A percentile compares a stretch with the other conserved stretches of the same genome.
Conservation (phyloP, 2,113 vertebrate genomes). For the Sisor rabdophorus region DNA sequence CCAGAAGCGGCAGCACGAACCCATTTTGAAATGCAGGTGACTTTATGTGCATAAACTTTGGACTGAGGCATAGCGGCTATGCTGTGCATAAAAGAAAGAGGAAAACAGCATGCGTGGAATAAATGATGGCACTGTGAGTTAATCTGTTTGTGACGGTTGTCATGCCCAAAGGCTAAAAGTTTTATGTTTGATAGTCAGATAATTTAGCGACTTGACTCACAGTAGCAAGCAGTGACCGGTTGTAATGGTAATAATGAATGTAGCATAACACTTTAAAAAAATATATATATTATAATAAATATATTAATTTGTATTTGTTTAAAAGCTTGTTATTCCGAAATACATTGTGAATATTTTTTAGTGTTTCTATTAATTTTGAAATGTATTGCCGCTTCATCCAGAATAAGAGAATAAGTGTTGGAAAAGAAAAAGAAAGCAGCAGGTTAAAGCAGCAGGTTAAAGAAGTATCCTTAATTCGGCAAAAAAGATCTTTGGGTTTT, state of each 20-base stretch:
- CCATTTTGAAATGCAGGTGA: neutral
- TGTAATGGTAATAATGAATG: neutral
- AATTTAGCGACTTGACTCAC: neutral
- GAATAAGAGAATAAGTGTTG: neutral
- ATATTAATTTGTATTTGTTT: no score
- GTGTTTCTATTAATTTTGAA: no score
- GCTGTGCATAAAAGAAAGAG: neutral
- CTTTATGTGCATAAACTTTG: neutral
- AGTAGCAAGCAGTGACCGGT: neutral
- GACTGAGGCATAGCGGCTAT: neutral
- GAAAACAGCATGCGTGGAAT: neutral
- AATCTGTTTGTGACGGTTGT: neutral
- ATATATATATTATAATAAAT: no score
- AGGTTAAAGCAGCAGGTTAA: neutral
- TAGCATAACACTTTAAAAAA: neutral
- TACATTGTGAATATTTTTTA: no score
- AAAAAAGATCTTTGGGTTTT: neutral
- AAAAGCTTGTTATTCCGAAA: no score
- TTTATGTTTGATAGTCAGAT: neutral
- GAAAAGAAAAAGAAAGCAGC: constrained; percentile 12
- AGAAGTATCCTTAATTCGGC: neutral
- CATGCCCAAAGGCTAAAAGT: neutral
- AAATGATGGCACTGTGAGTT: neutral
- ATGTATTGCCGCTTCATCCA: neutral
- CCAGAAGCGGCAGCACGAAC: neutral